These are phyloP conservation scores for Schizopygopsis pylzovi DNA, from an alignment of 2,797 vertebrate species.

Conservation along the genomic window DNA sequence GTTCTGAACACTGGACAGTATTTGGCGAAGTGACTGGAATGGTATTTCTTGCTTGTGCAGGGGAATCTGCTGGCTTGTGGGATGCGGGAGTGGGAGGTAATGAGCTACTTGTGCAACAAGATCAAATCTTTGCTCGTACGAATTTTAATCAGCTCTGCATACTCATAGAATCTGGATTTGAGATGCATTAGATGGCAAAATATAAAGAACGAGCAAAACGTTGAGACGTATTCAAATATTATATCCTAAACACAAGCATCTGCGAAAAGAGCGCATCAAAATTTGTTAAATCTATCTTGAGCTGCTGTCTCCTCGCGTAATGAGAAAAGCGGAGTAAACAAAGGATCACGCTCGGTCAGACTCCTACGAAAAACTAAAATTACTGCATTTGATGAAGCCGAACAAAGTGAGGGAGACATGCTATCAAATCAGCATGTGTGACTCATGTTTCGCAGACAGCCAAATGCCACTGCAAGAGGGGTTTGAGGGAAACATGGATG, in stretches of 20 bases:
- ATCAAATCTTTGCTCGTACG: slow-evolving; percentile 26
- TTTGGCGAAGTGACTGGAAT: slow-evolving; percentile 33
- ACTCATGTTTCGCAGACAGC: slow-evolving; percentile 33
- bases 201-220: neutral
- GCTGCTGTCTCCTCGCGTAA: slow-evolving; percentile 13
- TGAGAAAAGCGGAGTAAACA: slow-evolving; percentile 29
- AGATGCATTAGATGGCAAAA: neutral
- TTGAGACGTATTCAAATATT: neutral
- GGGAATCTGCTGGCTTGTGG: slow-evolving; percentile 43
- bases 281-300: slow-evolving; percentile 21
- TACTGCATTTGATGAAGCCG: slow-evolving; percentile 34
- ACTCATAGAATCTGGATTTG: slow-evolving; percentile 7
- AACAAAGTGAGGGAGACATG: slow-evolving; percentile 19
- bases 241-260: neutral
- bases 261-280: neutral
- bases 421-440: slow-evolving; percentile 34
- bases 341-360: slow-evolving; percentile 14
- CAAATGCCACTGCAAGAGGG: slow-evolving; percentile 37
- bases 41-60: slow-evolving; percentile 33
- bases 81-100: slow-evolving; percentile 47
- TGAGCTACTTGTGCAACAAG: slow-evolving; percentile 36
- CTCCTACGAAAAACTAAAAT: slow-evolving; percentile 36
- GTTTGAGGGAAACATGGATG: slow-evolving; percentile 28
- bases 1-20: slow-evolving; percentile 15
- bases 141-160: slow-evolving; percentile 41